A percentile compares a stretch with the other conserved stretches of the same genome.
phyloP scores from a whole-genome alignment of 2,113 vertebrate species.

The zebrafish (Danio rerio) region GRCz12tu NC_133178.1:8439001-8439500 shows the following conservation, averaged over 20 bases:
- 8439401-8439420: too few species aligned
- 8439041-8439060: neutral
- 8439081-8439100: neutral
- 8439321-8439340: neutral
- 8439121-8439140: neutral
- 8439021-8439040: neutral
- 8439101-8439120: neutral
- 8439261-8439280: constrained; percentile 11
- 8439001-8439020: neutral
- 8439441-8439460: too few species aligned
- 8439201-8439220: neutral
- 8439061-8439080: neutral
- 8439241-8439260: neutral
- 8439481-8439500: too few species aligned
- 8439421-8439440: too few species aligned
- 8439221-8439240: neutral
- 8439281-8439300: neutral
- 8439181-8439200: neutral
- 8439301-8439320: neutral
- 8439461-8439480: too few species aligned
- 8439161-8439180: neutral
- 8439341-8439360: neutral
- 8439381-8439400: too few species aligned
- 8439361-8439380: too few species aligned
- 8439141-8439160: neutral